Percentiles rank a stretch among this genome's conserved stretches.
These are phyloP conservation scores for Euphonia xanthogaster DNA, from an alignment of 2,797 vertebrate genomes.

Conservation along the genomic window DNA sequence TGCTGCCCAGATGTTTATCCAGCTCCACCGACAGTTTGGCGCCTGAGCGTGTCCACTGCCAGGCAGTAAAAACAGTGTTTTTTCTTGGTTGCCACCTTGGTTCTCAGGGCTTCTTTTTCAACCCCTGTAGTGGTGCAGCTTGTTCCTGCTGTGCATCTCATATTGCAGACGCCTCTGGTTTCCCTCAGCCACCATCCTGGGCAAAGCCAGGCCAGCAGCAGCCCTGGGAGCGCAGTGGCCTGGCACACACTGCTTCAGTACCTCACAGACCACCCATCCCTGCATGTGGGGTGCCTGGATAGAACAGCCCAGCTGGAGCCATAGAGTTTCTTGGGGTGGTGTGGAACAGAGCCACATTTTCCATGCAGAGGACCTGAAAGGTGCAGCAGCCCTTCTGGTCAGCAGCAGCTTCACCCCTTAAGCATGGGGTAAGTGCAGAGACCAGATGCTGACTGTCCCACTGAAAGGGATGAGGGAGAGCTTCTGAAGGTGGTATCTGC, in stretches of 20 bases:
- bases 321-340: fast-evolving
- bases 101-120: neutral
- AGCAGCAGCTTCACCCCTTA: neutral
- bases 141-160: neutral
- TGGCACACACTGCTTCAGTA: neutral
- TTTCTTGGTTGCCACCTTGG: neutral
- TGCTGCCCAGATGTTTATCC: neutral
- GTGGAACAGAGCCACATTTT: neutral
- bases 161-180: neutral
- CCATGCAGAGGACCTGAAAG: neutral
- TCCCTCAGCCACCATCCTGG: neutral
- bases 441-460: neutral
- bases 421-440: neutral
- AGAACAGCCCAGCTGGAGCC: neutral
- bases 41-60: fast-evolving
- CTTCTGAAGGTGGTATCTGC: neutral
- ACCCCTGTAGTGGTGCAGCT: neutral
- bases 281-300: neutral
- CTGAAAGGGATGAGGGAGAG: neutral
- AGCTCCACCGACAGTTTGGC: neutral
- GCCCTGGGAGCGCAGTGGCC: neutral
- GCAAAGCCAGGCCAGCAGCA: neutral
- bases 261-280: fast-evolving
- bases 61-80: neutral
- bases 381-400: neutral